Conservation (phyloP, 2,888 invertebrate genomes). For the Phaonia tiefii region DNA sequence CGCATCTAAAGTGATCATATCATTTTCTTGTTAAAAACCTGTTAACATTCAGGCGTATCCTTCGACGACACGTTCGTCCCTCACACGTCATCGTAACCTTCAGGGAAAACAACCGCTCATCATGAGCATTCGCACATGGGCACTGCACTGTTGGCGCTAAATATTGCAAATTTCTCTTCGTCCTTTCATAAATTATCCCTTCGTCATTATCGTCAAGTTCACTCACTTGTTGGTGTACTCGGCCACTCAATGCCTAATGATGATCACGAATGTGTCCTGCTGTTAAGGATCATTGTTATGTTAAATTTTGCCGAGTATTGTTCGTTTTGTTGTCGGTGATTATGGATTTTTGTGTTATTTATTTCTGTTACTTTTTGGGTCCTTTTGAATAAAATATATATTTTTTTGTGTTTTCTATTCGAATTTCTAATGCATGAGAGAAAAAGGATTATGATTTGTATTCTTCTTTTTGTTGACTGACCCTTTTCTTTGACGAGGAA, state of each 20-base stretch:
- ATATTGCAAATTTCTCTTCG: constrained; percentile 40
- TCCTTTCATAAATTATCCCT: constrained; percentile 1
- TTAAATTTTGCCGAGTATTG: constrained; percentile 55
- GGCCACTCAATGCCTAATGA: constrained; percentile 32
- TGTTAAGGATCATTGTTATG: constrained; percentile 63
- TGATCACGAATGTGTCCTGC: constrained; percentile 61
- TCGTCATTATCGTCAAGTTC: not conserved
- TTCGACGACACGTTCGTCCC: constrained; percentile 5
- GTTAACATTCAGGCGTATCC: constrained; percentile 49
- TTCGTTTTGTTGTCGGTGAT: constrained; percentile 60
- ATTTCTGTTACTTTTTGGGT: not conserved
- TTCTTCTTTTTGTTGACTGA: constrained; percentile 35
- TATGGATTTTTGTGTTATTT: constrained; percentile 52
- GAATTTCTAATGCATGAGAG: constrained; percentile 22
- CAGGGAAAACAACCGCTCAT: not conserved
- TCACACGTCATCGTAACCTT: constrained; percentile 44
- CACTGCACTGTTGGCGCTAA: constrained; percentile 58
- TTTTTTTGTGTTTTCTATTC: not conserved
- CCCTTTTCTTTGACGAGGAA: constrained; percentile 49
- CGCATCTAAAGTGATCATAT: constrained; percentile 65
- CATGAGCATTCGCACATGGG: not conserved
- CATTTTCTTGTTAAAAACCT: constrained; percentile 61
- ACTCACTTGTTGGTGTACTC: constrained; percentile 59
- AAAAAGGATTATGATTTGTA: constrained; percentile 53
- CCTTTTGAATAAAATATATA: constrained; percentile 27